Percentiles rank a stretch among this genome's conserved stretches.
These are phyloP conservation scores for Gopherus flavomarginatus DNA, from an alignment of 2,113 vertebrate genomes.

Conservation along the genomic window DNA sequence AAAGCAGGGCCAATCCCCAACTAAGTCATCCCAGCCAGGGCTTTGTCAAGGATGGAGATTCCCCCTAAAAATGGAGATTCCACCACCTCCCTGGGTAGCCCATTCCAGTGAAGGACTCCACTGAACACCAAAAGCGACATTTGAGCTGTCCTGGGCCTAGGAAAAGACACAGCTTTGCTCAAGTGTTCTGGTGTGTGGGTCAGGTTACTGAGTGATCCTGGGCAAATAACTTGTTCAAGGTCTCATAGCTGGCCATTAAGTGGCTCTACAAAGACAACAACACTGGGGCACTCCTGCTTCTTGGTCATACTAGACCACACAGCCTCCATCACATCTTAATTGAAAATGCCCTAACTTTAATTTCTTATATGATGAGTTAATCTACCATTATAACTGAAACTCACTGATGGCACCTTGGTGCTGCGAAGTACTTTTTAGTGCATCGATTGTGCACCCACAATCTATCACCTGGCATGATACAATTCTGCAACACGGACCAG, in stretches of 20 bases:
- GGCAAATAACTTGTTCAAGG: accelerated
- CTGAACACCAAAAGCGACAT: background rate
- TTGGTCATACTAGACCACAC: accelerated
- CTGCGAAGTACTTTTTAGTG: background rate
- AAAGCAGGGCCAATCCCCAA: no score
- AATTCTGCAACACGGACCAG: constrained; percentile 32
- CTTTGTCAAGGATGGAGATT: no score
- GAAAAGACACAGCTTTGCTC: background rate
- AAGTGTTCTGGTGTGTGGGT: background rate
- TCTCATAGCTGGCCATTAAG: accelerated
- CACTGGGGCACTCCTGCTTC: background rate
- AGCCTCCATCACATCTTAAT: background rate
- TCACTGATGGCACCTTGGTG: background rate
- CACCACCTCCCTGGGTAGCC: no score
- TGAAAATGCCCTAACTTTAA: background rate
- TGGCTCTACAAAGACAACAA: background rate
- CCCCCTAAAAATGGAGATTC: no score
- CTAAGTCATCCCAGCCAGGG: no score
- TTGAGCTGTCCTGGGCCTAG: accelerated
- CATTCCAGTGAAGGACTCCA: background rate
- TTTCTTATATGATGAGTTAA: background rate
- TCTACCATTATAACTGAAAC: constrained; percentile 10
- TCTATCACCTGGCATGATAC: constrained; percentile 23
- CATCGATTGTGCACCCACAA: background rate
- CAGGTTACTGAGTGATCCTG: background rate